These are phyloP conservation scores for Drosophila nr. medialis DNA, from an alignment of 2,888 invertebrate genomes.

Conservation along the genomic window DNA sequence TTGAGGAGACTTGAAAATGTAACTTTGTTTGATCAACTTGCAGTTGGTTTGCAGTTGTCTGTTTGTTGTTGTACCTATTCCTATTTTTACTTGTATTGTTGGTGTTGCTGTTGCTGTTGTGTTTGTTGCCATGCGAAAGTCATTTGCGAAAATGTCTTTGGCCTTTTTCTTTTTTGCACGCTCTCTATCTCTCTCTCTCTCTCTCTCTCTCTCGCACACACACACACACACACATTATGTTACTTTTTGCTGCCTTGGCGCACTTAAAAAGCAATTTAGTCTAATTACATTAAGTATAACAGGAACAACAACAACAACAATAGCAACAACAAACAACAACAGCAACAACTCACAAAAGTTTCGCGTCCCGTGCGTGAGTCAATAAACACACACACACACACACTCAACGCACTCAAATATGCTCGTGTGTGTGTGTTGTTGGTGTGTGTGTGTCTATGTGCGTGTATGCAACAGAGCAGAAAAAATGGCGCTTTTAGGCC, in stretches of 20 bases:
- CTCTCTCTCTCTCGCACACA: neutral
- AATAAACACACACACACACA: constrained; percentile 63
- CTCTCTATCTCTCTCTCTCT: neutral
- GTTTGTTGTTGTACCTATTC: constrained; percentile 8
- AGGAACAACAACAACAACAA: constrained; percentile 26
- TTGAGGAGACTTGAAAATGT: constrained; percentile 44
- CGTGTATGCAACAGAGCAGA: constrained; percentile 34
- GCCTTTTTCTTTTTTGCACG: neutral
- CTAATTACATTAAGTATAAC: constrained; percentile 78
- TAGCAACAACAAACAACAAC: constrained; percentile 5
- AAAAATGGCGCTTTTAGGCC: constrained; percentile 76
- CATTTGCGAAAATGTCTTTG: constrained; percentile 18
- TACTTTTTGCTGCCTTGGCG: constrained; percentile 58
- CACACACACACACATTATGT: neutral
- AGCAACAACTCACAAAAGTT: constrained; percentile 50
- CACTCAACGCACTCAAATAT: constrained; percentile 30
- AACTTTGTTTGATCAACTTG: constrained; percentile 41
- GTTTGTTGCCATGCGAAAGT: constrained; percentile 13
- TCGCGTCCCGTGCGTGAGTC: constrained; percentile 69
- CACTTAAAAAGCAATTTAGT: constrained; percentile 80
- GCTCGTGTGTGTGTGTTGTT: constrained; percentile 15
- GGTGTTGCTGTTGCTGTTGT: constrained; percentile 19
- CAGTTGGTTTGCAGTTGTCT: neutral
- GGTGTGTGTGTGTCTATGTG: constrained; percentile 20
- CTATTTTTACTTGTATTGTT: constrained; percentile 7